phyloP scores from a whole-genome alignment of 2,797 vertebrate genomes.

The Gastrophryne carolinensis region DNA sequence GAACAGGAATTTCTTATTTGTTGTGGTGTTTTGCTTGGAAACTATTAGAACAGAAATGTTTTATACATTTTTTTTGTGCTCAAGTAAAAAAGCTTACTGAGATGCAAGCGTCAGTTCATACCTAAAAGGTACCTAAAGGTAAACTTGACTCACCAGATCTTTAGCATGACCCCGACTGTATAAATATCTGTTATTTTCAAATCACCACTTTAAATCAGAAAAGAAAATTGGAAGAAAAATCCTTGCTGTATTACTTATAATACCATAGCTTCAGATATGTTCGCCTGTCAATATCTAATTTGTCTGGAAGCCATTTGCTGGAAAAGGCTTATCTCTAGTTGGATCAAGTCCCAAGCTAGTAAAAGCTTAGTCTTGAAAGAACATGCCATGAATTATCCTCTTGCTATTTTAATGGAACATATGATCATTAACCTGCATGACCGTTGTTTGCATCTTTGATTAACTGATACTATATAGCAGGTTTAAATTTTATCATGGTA shows the following conservation, averaged over 20 bases:
- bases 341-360: conserved; percentile 16
- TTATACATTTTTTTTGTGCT: no score
- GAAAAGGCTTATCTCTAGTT: conserved; percentile 13
- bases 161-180: no score
- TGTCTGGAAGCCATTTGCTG: background rate
- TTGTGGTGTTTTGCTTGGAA: no score
- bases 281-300: conserved; percentile 19
- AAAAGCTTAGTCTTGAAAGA: background rate
- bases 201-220: no score
- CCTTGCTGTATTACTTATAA: background rate
- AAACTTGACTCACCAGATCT: no score
- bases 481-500: conserved; percentile 16
- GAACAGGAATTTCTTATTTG: no score
- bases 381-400: conserved; percentile 17
- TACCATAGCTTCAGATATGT: background rate
- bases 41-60: no score
- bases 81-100: no score
- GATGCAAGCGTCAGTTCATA: no score
- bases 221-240: no score
- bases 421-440: conserved; percentile 20
- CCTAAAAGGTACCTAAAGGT: no score
- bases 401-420: conserved; percentile 15
- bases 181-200: no score
- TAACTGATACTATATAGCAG: conserved; percentile 17
- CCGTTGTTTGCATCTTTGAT: conserved; percentile 8